Evolutionary conservation across 2,888 invertebrate species (phyloP).

Genomic region (Abscondita cerata): DNA sequence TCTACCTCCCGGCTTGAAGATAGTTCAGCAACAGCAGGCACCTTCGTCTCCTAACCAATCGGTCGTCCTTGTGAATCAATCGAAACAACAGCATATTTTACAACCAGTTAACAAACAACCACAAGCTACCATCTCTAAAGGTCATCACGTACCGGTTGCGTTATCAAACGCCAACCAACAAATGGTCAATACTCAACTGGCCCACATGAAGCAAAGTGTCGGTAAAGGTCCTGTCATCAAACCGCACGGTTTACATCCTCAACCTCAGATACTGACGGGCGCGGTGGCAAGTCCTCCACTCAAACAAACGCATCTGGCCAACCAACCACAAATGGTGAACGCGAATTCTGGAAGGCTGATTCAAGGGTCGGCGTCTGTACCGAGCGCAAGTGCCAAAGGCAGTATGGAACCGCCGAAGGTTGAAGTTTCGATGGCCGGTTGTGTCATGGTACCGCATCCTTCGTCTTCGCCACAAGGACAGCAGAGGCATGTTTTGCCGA

Average conservation of each 20-base stretch:
- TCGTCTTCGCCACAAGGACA: slow-evolving; percentile 59
- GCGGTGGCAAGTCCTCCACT: slow-evolving; percentile 60
- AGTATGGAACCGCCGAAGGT: slow-evolving; percentile 64
- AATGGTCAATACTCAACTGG: slow-evolving; percentile 56
- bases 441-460: slow-evolving; percentile 61
- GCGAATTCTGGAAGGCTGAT: slow-evolving; percentile 62
- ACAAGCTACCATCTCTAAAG: slow-evolving; percentile 55
- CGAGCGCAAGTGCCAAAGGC: slow-evolving; percentile 52
- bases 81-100: slow-evolving; percentile 48
- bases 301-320: slow-evolving; percentile 38
- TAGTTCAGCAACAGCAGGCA: slow-evolving; percentile 39
- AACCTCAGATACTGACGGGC: slow-evolving; percentile 61
- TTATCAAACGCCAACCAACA: slow-evolving; percentile 15
- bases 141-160: slow-evolving; percentile 44
- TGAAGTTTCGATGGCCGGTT: slow-evolving; percentile 63
- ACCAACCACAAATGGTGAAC: slow-evolving; percentile 51
- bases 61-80: slow-evolving; percentile 50
- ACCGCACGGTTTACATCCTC: slow-evolving; percentile 42
- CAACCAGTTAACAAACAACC: slow-evolving; percentile 23
- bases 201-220: slow-evolving; percentile 55
- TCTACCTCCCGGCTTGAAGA: slow-evolving; percentile 32
- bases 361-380: slow-evolving; percentile 65
- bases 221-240: slow-evolving; percentile 31
- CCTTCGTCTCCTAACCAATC: slow-evolving; percentile 35
- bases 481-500: slow-evolving; percentile 63